Evolutionary conservation across 92 coral and sea anemone genomes (phyloP).

Genomic region (Epizoanthus illoricatus): DNA sequence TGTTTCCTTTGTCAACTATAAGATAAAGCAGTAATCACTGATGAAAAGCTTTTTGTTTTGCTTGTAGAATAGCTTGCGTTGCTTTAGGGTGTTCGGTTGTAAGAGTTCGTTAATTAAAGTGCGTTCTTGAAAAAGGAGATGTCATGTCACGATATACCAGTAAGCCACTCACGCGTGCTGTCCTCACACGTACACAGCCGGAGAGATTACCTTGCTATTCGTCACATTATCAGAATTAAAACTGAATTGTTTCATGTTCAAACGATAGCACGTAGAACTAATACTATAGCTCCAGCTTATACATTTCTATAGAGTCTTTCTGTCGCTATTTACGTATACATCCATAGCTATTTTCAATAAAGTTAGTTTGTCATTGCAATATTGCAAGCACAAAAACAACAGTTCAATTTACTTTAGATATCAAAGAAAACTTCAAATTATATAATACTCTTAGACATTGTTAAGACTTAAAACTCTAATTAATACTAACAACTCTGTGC

Average conservation of each 20-base stretch:
- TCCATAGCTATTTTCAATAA: no score
- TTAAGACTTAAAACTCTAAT: not conserved
- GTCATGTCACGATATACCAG: not conserved
- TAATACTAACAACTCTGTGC: constrained; percentile 52
- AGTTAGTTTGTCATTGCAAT: no score
- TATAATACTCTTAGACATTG: not conserved
- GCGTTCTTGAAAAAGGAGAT: not conserved
- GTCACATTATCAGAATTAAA: no score
- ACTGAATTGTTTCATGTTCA: no score
- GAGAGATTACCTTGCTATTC: not conserved
- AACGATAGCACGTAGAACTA: no score
- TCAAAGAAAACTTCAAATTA: not conserved
- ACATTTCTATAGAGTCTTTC: no score
- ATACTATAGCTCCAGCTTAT: no score
- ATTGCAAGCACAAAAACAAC: no score
- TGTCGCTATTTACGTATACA: no score
- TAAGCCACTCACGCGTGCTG: no score
- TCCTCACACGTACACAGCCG: not conserved
- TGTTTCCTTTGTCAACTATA: not conserved
- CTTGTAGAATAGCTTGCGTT: not conserved
- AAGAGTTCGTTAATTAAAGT: not conserved
- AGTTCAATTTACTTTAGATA: not conserved
- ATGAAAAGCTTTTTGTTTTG: not conserved
- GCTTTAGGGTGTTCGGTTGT: not conserved
- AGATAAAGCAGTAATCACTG: not conserved